Evolutionary conservation across 2,888 invertebrate species (phyloP), one percentile per base, ranked within the genome.

Genomic region (Platycnemis pennipes): DNA sequence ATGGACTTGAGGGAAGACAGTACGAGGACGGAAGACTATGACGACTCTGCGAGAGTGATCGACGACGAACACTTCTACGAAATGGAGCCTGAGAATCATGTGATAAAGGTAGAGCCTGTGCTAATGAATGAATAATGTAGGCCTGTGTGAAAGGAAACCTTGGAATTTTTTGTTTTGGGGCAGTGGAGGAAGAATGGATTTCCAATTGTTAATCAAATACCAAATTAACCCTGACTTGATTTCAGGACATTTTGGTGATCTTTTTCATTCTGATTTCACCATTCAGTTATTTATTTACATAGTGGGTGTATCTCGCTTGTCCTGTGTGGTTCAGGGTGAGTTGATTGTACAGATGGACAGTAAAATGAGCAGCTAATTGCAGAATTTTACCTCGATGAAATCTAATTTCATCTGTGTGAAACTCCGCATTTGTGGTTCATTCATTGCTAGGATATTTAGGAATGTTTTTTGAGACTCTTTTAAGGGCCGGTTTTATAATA

Each of bases 41-140:
- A 91, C 45, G 91, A 91, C 42, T 31, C 63, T 91, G 91, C 44
- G 3, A 91, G 91, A 44, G 91, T 69, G 44, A 63, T 91, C 0
- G 91, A 91, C n/a, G 91, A 91, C 11, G 91, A 91, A 44, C 63
- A 91, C 63, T 91, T 91, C 91, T 91, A 63, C 44, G 91, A 69
- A 44, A 44, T 91, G 91, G 91, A 91, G 63, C 44, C 91, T 63
- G 91, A 91, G 44, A 56, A 56, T 69, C 91, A 91, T 45, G 44
- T 91, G 56, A 91, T 91, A 44, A 91, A 91, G 63, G 63, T 63
- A 63, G 91, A 91, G 63, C 91, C 91, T 45, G 91, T 91, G 63
- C 44, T 42, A n/a, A 63, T 91, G 91, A 44, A 44, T 63, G 91
- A 91, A 7, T 91, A 44, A 91, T 56, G 63, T 63, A 42, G n/a